Evolutionary conservation across 2,888 invertebrate species (phyloP).

Genomic region (Nyleta sp.): DNA sequence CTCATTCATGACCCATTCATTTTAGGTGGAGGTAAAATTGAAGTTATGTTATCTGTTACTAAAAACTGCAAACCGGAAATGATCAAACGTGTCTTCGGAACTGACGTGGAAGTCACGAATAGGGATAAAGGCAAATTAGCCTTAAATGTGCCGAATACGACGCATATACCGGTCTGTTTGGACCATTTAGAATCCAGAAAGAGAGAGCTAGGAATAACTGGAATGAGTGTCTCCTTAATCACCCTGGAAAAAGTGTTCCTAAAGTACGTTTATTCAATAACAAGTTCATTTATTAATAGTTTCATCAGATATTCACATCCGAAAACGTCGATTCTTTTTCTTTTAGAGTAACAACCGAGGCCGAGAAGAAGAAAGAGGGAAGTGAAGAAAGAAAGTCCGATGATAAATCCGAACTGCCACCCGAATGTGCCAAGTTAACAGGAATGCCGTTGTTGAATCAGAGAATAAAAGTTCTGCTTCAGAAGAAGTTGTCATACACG

Average conservation of each 20-base stretch:
- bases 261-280: constrained; percentile 83
- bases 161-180: constrained; percentile 86
- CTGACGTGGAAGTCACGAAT: constrained; percentile 77
- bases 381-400: too few species aligned
- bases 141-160: constrained; percentile 84
- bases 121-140: constrained; percentile 83
- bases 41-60: not conserved
- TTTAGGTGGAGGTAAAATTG: not conserved
- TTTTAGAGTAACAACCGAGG: not conserved
- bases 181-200: constrained; percentile 85
- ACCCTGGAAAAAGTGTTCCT: constrained; percentile 97
- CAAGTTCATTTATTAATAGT: not conserved
- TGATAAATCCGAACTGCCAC: too few species aligned
- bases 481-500: too few species aligned
- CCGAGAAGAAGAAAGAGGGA: not conserved
- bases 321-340: too few species aligned
- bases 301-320: too few species aligned
- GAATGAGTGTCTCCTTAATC: constrained; percentile 92
- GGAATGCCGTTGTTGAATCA: too few species aligned
- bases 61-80: not conserved
- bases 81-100: not conserved
- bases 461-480: too few species aligned
- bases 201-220: constrained; percentile 86
- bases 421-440: too few species aligned
- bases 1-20: too few species aligned